Evolutionary conservation across 2,797 vertebrate genomes (phyloP), one percentile per base, ranked within the genome.

Genomic region (Pseudotriccus pelzelni): DNA sequence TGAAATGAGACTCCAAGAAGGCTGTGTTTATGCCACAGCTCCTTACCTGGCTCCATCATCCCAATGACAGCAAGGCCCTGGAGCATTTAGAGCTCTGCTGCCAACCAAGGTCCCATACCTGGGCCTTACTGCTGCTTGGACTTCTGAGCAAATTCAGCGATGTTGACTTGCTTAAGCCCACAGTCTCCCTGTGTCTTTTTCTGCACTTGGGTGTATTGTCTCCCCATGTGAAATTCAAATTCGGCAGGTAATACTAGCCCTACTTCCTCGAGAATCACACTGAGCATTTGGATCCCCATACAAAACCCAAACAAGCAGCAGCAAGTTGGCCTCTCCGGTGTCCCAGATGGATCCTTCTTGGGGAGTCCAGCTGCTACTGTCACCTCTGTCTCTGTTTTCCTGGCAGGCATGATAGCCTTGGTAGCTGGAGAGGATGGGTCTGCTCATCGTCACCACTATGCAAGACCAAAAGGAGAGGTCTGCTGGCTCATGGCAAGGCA

Each of bases 371-470:
- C 43, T 11, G 12, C 12, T 11, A 8, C 11, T 28, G 59, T 13
- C 24, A 80, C 14, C 32, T 14, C 46, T 12, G 9, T 11, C 34
- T 62, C 46, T 43, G 28, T 27, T 50, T 19, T 68, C 50, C 67
- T 14, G 20, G 44, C 32, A 87, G 34, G 32, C 7, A 67, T 0
- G 3, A 8, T 32, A 30, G 43, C 46, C 44, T 59, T 1, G 1
- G 25, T 20, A 64, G 52, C 55, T 64, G 43, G 7, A 62, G 6
- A 87, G 49, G 46, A 50, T 9, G 4, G 3, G 4, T 20, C 55
- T 52, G 34, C 62, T 81, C 37, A 59, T 59, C 55, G 39, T 77
- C 56, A 70, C 14, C 3, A 3, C 19, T 49, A 21, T 0, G 0
- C 3, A 70, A 80, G 28, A 22, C 9, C 2, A 5, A 39, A 0